These are phyloP conservation scores for Amphibalanus amphitrite DNA, from an alignment of 1,140 invertebrate genomes.

Conservation along the genomic window DNA sequence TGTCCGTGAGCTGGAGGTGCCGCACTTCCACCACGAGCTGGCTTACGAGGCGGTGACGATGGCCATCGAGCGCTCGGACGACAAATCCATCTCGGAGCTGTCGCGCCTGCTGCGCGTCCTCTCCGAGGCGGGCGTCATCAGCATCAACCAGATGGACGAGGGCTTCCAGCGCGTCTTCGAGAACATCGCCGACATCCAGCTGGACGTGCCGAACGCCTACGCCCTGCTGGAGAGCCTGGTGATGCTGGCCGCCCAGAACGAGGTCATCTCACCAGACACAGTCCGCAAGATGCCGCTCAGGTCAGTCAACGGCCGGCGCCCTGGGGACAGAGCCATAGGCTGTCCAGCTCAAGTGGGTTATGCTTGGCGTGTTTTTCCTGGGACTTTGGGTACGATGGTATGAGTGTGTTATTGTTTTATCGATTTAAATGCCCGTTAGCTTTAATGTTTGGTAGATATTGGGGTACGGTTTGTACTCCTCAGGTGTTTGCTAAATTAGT, in stretches of 20 bases:
- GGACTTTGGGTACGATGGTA: too few species aligned
- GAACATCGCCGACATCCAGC: constrained; percentile 71
- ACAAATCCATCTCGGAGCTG: constrained; percentile 54
- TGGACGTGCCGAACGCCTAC: constrained; percentile 78
- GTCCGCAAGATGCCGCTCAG: background rate
- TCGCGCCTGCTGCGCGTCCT: constrained; percentile 58
- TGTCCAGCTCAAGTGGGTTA: too few species aligned
- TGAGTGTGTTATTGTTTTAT: too few species aligned
- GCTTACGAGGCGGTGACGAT: constrained; percentile 56
- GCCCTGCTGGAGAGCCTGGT: constrained; percentile 66
- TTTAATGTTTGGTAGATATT: too few species aligned
- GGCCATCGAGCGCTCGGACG: constrained; percentile 62
- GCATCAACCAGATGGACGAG: constrained; percentile 61
- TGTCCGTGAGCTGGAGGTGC: constrained; percentile 70
- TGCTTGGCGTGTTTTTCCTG: too few species aligned
- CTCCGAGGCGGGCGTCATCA: constrained; percentile 51
- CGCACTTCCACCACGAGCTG: constrained; percentile 86
- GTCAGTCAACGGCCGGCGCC: too few species aligned
- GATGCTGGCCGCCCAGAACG: constrained; percentile 24
- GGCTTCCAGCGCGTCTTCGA: constrained; percentile 72
- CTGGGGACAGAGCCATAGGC: too few species aligned
- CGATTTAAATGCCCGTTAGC: too few species aligned
- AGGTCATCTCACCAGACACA: background rate
- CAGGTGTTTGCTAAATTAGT: too few species aligned
- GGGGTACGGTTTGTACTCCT: too few species aligned